phyloP scores from a whole-genome alignment of 2,888 invertebrate genomes.

The Perizoma affinitatum region DNA sequence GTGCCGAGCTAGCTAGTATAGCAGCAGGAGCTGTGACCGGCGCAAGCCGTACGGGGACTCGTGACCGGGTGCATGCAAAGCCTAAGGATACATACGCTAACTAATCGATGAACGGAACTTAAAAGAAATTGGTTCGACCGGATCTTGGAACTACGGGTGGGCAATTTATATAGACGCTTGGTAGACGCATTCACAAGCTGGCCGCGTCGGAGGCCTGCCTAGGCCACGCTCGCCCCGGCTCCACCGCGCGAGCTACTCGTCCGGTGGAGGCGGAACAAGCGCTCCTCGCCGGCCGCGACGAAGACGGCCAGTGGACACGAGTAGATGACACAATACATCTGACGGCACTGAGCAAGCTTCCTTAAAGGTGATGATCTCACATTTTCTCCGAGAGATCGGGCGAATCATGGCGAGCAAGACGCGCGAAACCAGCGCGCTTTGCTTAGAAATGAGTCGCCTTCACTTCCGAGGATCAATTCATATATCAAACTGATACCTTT shows the following conservation, averaged over 20 bases:
- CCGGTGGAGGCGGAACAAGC: slow-evolving; percentile 51
- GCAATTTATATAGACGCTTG: slow-evolving; percentile 82
- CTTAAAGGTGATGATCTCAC: slow-evolving; percentile 75
- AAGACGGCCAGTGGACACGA: slow-evolving; percentile 68
- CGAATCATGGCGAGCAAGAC: slow-evolving; percentile 66
- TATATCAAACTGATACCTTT: slow-evolving; percentile 92
- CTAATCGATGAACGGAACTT: slow-evolving; percentile 82
- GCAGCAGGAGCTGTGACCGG: slow-evolving; percentile 74
- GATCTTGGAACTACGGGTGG: slow-evolving; percentile 73
- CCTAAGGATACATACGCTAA: slow-evolving; percentile 81
- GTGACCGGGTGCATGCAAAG: slow-evolving; percentile 83
- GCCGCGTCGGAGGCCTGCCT: slow-evolving; percentile 51
- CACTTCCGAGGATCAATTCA: slow-evolving; percentile 73
- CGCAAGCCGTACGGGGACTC: slow-evolving; percentile 76
- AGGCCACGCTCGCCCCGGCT: slow-evolving; percentile 51
- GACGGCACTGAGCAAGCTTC: slow-evolving; percentile 85
- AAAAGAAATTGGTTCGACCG: slow-evolving; percentile 81
- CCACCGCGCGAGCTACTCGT: slow-evolving; percentile 41
- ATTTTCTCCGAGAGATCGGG: slow-evolving; percentile 72
- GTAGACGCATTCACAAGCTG: slow-evolving; percentile 75
- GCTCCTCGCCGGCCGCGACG: slow-evolving; percentile 48
- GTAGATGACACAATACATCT: slow-evolving; percentile 85
- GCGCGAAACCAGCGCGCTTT: slow-evolving; percentile 42
- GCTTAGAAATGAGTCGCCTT: slow-evolving; percentile 72
- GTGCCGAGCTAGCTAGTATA: slow-evolving; percentile 78